Conservation (phyloP, 2,797 vertebrate species). For the Loris lydekkerianus region DNA sequence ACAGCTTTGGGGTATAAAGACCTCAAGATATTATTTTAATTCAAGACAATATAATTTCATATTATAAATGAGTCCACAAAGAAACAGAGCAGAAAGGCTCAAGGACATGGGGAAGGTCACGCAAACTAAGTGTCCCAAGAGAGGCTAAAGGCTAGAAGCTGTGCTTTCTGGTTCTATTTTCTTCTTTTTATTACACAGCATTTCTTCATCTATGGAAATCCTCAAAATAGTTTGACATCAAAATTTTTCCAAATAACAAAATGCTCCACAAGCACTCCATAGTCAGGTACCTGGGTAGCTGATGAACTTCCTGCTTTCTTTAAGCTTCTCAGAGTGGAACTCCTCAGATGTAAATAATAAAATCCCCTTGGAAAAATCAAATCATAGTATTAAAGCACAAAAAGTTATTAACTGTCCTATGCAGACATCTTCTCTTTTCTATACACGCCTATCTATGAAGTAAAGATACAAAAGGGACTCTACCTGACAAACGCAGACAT, state of each 20-base stretch:
- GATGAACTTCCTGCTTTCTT: background rate
- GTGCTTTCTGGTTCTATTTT: background rate
- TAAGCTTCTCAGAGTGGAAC: background rate
- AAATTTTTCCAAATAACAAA: background rate
- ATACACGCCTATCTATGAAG: background rate
- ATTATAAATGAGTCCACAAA: background rate
- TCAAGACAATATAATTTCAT: background rate
- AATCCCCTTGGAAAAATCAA: background rate
- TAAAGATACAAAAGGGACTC: background rate
- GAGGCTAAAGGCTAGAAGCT: accelerated
- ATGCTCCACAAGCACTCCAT: background rate
- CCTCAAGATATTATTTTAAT: background rate
- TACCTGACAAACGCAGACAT: no score
- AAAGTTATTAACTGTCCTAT: background rate
- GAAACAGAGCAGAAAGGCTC: background rate
- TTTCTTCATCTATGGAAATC: background rate
- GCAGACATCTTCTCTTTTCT: background rate
- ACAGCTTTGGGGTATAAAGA: background rate
- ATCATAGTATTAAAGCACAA: background rate
- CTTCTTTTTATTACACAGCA: background rate
- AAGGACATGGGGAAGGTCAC: background rate
- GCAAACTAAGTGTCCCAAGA: background rate
- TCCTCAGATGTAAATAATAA: background rate
- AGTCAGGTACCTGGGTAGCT: background rate
- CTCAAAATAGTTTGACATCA: background rate